phyloP scores from a whole-genome alignment of 1,140 invertebrate species.

The Calliphora vicina region DNA sequence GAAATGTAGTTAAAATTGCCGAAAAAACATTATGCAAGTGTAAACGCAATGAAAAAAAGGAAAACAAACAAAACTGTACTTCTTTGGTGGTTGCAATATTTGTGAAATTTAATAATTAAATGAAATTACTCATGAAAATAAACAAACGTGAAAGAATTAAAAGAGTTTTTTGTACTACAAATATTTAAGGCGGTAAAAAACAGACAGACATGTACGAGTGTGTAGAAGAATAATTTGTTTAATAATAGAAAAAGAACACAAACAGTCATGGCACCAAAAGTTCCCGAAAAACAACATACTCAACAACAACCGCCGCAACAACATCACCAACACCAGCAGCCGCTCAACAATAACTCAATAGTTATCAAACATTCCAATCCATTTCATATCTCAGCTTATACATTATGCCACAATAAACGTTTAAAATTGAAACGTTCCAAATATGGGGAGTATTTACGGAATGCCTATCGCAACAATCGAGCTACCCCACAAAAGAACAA shows the following conservation, averaged over 20 bases:
- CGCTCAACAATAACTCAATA: neutral
- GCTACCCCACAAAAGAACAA: constrained; percentile 34
- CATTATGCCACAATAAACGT: constrained; percentile 54
- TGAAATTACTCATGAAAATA: neutral
- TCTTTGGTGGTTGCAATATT: neutral
- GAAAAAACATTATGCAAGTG: constrained; percentile 17
- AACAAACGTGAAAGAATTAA: neutral
- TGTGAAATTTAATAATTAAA: neutral
- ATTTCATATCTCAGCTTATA: constrained; percentile 53
- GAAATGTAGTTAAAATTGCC: neutral
- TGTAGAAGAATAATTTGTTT: neutral
- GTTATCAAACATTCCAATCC: constrained; percentile 56
- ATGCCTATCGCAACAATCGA: constrained; percentile 8
- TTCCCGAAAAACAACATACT: neutral
- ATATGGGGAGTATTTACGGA: constrained; percentile 46
- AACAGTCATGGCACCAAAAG: neutral
- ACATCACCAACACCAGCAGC: constrained; percentile 9
- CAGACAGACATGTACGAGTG: neutral
- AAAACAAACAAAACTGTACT: constrained; percentile 34
- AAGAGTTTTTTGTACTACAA: neutral
- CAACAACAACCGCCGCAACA: neutral
- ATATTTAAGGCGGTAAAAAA: neutral
- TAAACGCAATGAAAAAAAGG: constrained; percentile 15
- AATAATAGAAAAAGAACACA: neutral
- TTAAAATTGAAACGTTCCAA: constrained; percentile 49